A percentile compares a stretch with the other conserved stretches of the same genome.
Conservation (phyloP, 2,113 vertebrate species). For the Cariama cristata region DNA sequence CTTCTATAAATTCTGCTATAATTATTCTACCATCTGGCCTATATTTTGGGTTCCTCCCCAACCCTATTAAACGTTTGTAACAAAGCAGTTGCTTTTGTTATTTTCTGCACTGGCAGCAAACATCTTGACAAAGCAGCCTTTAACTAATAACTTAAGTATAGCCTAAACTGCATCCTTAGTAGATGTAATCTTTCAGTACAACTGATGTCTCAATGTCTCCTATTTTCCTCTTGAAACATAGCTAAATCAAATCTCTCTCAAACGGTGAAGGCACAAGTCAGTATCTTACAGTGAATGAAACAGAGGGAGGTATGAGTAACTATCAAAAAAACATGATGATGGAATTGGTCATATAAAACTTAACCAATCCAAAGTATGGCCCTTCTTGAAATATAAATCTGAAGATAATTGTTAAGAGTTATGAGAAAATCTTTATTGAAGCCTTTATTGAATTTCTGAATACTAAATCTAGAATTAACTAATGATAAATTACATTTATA, state of each 20-base stretch:
- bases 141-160: not conserved
- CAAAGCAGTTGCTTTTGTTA: not conserved
- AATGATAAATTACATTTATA: not conserved
- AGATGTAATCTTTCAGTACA: not conserved
- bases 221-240: not conserved
- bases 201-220: not conserved
- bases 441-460: not conserved
- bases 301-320: not conserved
- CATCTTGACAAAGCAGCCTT: not conserved
- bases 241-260: not conserved
- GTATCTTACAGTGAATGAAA: not conserved
- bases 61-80: not conserved
- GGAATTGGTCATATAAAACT: not conserved
- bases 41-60: not conserved
- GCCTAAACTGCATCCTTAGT: not conserved
- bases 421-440: not conserved
- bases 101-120: not conserved
- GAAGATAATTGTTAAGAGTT: not conserved
- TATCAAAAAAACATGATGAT: not conserved
- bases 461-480: not conserved
- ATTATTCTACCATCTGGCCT: conserved; percentile 23
- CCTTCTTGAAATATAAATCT: not conserved
- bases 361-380: not conserved
- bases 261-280: not conserved
- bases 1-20: conserved; percentile 5